These are phyloP conservation scores for Gymnoscopelus microlampas DNA, from an alignment of 2,797 vertebrate species.

Conservation along the genomic window DNA sequence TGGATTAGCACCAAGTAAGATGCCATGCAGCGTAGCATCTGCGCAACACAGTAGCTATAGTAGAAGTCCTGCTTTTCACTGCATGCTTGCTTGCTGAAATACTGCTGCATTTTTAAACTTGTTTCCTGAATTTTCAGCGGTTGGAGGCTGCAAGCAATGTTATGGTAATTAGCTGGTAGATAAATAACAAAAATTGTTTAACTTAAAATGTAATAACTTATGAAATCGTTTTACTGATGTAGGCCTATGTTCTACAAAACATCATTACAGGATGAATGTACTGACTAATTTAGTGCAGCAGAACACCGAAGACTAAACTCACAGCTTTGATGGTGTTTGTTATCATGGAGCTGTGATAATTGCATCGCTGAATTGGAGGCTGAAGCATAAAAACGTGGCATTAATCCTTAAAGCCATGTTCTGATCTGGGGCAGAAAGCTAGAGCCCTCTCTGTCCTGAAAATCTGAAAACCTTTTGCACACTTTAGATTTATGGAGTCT, in stretches of 20 bases:
- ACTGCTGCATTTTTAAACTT: too few relatives aligned
- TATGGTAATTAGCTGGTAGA: too few relatives aligned
- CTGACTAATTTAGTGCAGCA: too few relatives aligned
- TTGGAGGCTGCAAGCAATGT: too few relatives aligned
- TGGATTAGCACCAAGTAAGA: conserved; percentile 14
- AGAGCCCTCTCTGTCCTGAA: conserved; percentile 31
- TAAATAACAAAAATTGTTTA: too few relatives aligned
- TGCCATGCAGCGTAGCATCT: conserved; percentile 9
- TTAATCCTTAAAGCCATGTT: conserved; percentile 56
- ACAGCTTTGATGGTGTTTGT: conserved; percentile 57
- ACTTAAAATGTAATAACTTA: too few relatives aligned
- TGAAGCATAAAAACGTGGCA: conserved; percentile 48
- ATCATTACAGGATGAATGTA: too few relatives aligned
- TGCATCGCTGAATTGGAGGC: conserved; percentile 44
- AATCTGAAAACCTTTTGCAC: conserved; percentile 7
- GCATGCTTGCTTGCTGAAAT: conserved; percentile 1
- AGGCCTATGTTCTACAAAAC: too few relatives aligned
- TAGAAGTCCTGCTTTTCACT: conserved; percentile 5
- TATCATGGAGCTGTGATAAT: conserved; percentile 56
- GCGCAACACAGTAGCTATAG: conserved; percentile 4
- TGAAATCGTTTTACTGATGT: too few relatives aligned
- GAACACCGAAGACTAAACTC: too few relatives aligned
- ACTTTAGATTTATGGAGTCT: conserved; percentile 7
- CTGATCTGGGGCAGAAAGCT: conserved; percentile 37
- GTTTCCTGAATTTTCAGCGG: too few relatives aligned